A percentile compares a stretch with the other conserved stretches of the same genome.
These are phyloP conservation scores for Saguinus midas DNA, from an alignment of 2,113 vertebrate genomes.

Conservation along the genomic window DNA sequence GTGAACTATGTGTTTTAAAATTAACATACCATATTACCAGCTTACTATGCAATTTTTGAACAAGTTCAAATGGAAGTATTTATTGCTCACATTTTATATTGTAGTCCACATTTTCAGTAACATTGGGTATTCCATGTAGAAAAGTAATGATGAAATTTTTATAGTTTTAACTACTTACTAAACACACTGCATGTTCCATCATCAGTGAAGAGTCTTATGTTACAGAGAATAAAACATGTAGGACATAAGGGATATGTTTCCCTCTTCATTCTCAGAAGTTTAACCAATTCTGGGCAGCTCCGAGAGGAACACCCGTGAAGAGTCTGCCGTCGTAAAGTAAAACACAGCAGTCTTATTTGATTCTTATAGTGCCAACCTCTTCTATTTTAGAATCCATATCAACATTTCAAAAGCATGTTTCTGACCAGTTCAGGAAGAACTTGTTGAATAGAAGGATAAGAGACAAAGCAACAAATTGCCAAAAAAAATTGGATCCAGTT, in stretches of 20 bases:
- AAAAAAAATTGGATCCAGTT: neutral
- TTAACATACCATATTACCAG: neutral
- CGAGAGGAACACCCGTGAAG: neutral
- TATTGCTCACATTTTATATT: neutral
- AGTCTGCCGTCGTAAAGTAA: neutral
- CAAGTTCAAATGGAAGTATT: slow-evolving; percentile 19
- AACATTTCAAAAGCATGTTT: neutral
- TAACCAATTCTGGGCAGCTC: neutral
- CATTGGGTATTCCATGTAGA: neutral
- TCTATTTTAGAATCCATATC: neutral
- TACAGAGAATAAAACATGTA: neutral
- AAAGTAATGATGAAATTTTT: neutral
- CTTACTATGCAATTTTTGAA: neutral
- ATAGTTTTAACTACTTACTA: neutral
- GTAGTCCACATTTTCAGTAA: neutral
- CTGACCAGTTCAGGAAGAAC: neutral
- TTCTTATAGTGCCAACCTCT: neutral
- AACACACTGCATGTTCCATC: neutral
- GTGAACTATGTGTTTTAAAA: neutral
- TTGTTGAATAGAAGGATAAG: neutral
- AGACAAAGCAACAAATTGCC: slow-evolving; percentile 1
- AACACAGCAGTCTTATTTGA: fast-evolving
- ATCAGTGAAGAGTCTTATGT: neutral
- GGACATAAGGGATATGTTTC: neutral
- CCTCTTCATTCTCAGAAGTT: neutral